Evolutionary conservation across 1,140 invertebrate genomes (phyloP), one percentile per base, ranked within the genome.

Genomic region (Eubasilissa regina): DNA sequence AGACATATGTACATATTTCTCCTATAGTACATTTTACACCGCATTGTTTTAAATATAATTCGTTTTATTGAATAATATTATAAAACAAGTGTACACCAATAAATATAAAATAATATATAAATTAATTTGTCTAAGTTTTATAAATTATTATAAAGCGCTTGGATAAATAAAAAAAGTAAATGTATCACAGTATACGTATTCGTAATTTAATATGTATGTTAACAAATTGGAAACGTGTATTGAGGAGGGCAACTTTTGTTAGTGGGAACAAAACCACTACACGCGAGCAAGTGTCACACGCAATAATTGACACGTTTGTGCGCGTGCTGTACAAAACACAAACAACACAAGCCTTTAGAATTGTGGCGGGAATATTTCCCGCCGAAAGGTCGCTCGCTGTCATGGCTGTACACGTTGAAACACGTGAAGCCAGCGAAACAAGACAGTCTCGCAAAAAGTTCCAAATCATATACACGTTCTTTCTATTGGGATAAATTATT

Each of bases 311-410:
- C 64, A 64, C 60, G 64, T 68, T 68, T 68, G 64, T 19, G 64
- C 64, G 64, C 64, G 64, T 68, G 64, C 64, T 68, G 13, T 45
- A 44, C 43, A 68, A 68, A 68, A 68, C 64, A 68, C 45, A 68
- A 68, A 68, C 64, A 68, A 64, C 60, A n/a, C 56, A 66, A 66
- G 73, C 72, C 25, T 53, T 75, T 75, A 43, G 21, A 44, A 79
- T 75, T 79, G 78, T 79, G 72, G 73, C 56, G 48, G 19, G 73
- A 64, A 72, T 21, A 70, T 76, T 53, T 70, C 79, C 43, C 64
- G 74, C 70, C 79, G 62, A 76, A 80, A 80, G 75, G 75, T 80
- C 72, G 68, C 53, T 47, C 47, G 55, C 77, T 53, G 15, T 74
- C 72, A 74, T 55, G 4, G 51, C 72, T 1, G 25, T 55, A 15